Conservation (phyloP, 2,888 invertebrate genomes). For the Selenia dentaria region DNA sequence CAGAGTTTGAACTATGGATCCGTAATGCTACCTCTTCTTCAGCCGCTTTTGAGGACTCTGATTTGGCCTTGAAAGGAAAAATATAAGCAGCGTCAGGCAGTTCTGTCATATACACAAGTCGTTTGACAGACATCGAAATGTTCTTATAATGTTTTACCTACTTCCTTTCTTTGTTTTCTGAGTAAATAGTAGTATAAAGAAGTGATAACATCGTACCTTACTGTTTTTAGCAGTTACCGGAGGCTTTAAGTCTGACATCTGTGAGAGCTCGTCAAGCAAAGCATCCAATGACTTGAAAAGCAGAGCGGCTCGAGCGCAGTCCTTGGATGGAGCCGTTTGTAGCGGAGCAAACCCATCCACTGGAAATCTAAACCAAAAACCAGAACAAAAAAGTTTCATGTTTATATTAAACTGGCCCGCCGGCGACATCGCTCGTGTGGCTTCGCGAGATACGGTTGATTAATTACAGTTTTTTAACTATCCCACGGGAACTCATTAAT, state of each 20-base stretch:
- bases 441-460: too few relatives aligned
- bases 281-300: constrained; percentile 68
- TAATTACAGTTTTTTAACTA: too few relatives aligned
- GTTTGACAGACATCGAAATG: too few relatives aligned
- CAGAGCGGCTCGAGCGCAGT: constrained; percentile 58
- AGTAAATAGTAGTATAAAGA: too few relatives aligned
- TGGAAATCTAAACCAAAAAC: constrained; percentile 88
- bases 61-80: constrained; percentile 50
- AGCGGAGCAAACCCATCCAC: constrained; percentile 87
- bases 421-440: too few relatives aligned
- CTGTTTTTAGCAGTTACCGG: constrained; percentile 57
- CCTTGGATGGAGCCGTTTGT: constrained; percentile 77
- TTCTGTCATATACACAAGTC: too few relatives aligned
- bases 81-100: too few relatives aligned
- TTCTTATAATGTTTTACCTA: too few relatives aligned
- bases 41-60: constrained; percentile 53
- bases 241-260: constrained; percentile 53
- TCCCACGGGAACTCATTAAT: too few relatives aligned
- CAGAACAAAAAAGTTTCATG: too few relatives aligned
- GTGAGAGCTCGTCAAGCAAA: constrained; percentile 60
- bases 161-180: too few relatives aligned
- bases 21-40: constrained; percentile 70
- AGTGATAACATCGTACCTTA: constrained; percentile 59
- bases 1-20: constrained; percentile 65
- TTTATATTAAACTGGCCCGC: too few relatives aligned